Percentiles rank a stretch among this genome's conserved stretches.
These are phyloP conservation scores for Agelastica alni DNA, from an alignment of 2,888 invertebrate species.

Conservation along the genomic window DNA sequence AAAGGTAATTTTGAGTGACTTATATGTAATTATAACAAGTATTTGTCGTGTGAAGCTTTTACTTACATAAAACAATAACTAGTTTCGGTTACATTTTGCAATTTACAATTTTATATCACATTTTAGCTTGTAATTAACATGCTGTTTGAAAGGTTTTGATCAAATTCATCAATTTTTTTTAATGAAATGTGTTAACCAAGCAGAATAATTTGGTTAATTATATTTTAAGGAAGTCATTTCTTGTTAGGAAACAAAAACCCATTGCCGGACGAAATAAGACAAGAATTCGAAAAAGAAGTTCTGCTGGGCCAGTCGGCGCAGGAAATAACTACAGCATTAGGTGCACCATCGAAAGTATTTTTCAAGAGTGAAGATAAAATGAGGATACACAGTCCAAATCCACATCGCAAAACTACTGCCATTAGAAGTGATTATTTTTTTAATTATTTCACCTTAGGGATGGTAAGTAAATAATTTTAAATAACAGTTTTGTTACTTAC, in stretches of 20 bases:
- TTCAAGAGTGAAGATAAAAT: conserved; percentile 99
- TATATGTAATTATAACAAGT: neutral
- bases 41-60: conserved; percentile 1
- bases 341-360: conserved; percentile 90
- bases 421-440: conserved; percentile 96
- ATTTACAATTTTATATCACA: too few species aligned
- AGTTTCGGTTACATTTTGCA: conserved; percentile 32
- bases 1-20: conserved; percentile 15
- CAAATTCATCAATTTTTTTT: too few species aligned
- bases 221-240: too few species aligned
- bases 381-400: conserved; percentile 93
- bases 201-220: too few species aligned
- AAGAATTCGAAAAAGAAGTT: conserved; percentile 69
- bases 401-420: conserved; percentile 75
- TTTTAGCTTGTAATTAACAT: too few species aligned
- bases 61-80: neutral
- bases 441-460: conserved; percentile 95
- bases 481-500: too few species aligned
- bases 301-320: conserved; percentile 86
- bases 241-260: conserved; percentile 66
- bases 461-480: conserved; percentile 67
- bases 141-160: too few species aligned
- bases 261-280: conserved; percentile 64
- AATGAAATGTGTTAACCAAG: too few species aligned
- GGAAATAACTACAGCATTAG: conserved; percentile 85